Base-by-base conservation (phyloP, 2,797 vertebrate species). In the Macropus fuliginosus region DNA sequence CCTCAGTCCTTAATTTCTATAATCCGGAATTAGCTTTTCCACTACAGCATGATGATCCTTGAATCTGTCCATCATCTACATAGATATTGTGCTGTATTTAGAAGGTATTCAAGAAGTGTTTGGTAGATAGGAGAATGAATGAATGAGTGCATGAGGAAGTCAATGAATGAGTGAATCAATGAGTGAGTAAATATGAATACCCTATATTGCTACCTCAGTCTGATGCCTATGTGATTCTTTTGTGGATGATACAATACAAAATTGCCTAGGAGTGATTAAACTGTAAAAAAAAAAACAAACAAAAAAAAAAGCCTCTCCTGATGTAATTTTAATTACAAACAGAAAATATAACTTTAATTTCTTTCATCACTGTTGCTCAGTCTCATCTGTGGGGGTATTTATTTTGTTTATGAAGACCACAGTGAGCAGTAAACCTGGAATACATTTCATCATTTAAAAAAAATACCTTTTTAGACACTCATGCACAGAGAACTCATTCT, bases 391-490 rank as follows among this genome's bases (percentile, higher is more conserved):
- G 87, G 0, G 0, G 16, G 29, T 2, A 4, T 66, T 81, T 74
- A 21, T 97, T 95, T 96, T 46, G 54, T 54, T 94, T 66, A 46
- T 90, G 14, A 97, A 91, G 27, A 4, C 74, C 54, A 31, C 55
- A 92, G 9, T 28, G 92, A 96, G 54, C 92, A 94, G 40, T n/a
- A 0, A 0, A 29, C 74, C 55, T 59, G 1, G 0, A 87, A 54
- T n/a, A 56, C 16, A 95, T 93, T 97, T 96, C 24, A 93, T 95
- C 55, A 59, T 56, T 57, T 92, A 50, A 96, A 21, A 14, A 97
- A 97, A 87, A 94, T 0, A 0, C 55, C 31, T 56, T 92, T 95
- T 91, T 95, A 62, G n/a, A 90, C 18, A 9, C 31, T 91, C 92
- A 66, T 27, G 50, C 16, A 54, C 6, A 91, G 92, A 95, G 14